phyloP scores from a whole-genome alignment of 2,113 vertebrate species.

The Festucalex cinctus region DNA sequence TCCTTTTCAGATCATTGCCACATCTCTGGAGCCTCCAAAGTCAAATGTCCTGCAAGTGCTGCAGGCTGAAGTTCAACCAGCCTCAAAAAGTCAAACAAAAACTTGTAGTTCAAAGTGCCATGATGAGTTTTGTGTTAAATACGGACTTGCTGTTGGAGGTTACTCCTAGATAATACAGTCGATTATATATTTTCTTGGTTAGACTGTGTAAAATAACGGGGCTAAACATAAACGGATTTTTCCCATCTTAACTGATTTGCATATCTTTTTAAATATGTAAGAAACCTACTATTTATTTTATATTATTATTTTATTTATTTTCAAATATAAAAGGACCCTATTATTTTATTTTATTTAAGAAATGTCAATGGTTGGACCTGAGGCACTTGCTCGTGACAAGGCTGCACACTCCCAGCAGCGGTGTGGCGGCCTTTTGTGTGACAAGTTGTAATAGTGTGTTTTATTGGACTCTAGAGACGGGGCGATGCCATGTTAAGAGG shows the following conservation, averaged over 20 bases:
- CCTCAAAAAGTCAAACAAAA: not conserved
- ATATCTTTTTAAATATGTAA: not conserved
- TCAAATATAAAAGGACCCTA: too few species aligned
- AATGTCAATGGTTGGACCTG: not conserved
- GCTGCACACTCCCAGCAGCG: not conserved
- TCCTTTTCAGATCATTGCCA: not conserved
- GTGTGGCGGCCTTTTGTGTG: not conserved
- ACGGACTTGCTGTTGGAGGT: too few species aligned
- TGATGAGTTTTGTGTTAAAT: not conserved
- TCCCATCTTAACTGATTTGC: not conserved
- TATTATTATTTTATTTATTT: too few species aligned
- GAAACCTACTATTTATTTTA: not conserved
- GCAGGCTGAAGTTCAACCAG: not conserved
- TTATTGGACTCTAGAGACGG: slow-evolving; percentile 27
- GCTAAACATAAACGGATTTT: not conserved
- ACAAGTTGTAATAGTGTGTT: slow-evolving; percentile 28
- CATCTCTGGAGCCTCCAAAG: not conserved
- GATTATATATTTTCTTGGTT: too few species aligned
- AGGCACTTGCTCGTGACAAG: not conserved
- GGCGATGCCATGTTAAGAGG: slow-evolving; percentile 34
- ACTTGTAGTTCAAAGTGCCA: not conserved
- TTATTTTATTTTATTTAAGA: not conserved
- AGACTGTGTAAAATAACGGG: not conserved
- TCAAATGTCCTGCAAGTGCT: not conserved
- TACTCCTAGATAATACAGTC: too few species aligned